Conservation (phyloP, 2,888 invertebrate species). For the Caenorhabditis uteleia region DNA sequence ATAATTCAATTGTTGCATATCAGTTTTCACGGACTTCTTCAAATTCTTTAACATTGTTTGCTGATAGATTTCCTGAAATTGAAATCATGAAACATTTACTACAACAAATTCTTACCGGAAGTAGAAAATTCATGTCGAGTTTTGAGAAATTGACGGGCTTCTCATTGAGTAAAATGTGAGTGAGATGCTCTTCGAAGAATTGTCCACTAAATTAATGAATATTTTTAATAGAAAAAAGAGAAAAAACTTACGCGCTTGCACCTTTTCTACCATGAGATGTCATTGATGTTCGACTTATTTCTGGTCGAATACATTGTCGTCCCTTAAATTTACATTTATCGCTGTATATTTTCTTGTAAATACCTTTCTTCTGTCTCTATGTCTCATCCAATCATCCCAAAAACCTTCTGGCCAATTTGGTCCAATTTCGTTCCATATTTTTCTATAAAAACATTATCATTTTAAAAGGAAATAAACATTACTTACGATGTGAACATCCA, state of each 20-base stretch:
- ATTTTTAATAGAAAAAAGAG: too few species aligned
- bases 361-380: constrained; percentile 75
- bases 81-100: too few species aligned
- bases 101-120: constrained; percentile 71
- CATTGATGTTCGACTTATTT: constrained; percentile 82
- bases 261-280: constrained; percentile 84
- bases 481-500: constrained; percentile 83
- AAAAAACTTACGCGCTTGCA: constrained; percentile 78
- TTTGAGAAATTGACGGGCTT: constrained; percentile 87
- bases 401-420: constrained; percentile 80
- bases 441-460: constrained; percentile 6
- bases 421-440: constrained; percentile 83
- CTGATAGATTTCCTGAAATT: constrained; percentile 36
- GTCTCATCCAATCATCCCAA: constrained; percentile 99
- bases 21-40: constrained; percentile 25
- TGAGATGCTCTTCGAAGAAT: constrained; percentile 92
- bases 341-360: background rate
- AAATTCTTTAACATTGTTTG: constrained; percentile 11
- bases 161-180: constrained; percentile 88
- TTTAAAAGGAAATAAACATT: background rate
- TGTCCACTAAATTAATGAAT: too few species aligned
- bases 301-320: constrained; percentile 47
- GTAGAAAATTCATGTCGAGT: constrained; percentile 85
- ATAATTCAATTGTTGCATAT: constrained; percentile 1
- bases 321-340: constrained; percentile 3